Evolutionary conservation across 2,113 vertebrate genomes (phyloP).

Genomic region (Zosterops japonicus): DNA sequence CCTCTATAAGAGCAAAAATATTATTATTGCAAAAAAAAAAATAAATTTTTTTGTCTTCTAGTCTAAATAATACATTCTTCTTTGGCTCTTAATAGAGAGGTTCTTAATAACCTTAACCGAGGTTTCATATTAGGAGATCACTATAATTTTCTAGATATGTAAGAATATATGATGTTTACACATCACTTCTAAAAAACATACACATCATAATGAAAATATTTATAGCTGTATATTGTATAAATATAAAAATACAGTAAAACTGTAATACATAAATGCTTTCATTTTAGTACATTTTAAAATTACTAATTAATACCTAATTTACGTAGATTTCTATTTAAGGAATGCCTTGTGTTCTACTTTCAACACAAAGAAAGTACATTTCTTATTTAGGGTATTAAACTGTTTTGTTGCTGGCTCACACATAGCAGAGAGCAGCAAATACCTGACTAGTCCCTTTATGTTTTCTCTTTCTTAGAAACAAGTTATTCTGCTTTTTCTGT

Average conservation of each 20-base stretch:
- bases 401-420: background rate
- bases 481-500: background rate
- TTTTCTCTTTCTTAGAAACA: background rate
- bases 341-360: background rate
- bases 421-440: background rate
- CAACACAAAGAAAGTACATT: background rate
- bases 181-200: background rate
- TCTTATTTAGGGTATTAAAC: background rate
- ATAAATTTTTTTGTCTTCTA: background rate
- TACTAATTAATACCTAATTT: background rate
- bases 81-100: background rate
- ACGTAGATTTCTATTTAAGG: background rate
- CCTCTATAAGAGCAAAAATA: background rate
- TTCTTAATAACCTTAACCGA: background rate
- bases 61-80: background rate
- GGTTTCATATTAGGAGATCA: background rate
- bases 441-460: background rate
- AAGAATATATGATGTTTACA: background rate
- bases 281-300: background rate
- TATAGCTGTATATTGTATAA: background rate
- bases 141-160: background rate
- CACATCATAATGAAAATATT: background rate
- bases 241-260: background rate
- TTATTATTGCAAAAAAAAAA: background rate
- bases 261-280: background rate